These are phyloP conservation scores for Taxidea taxus DNA, from an alignment of 2,113 vertebrate species.

Conservation along the genomic window DNA sequence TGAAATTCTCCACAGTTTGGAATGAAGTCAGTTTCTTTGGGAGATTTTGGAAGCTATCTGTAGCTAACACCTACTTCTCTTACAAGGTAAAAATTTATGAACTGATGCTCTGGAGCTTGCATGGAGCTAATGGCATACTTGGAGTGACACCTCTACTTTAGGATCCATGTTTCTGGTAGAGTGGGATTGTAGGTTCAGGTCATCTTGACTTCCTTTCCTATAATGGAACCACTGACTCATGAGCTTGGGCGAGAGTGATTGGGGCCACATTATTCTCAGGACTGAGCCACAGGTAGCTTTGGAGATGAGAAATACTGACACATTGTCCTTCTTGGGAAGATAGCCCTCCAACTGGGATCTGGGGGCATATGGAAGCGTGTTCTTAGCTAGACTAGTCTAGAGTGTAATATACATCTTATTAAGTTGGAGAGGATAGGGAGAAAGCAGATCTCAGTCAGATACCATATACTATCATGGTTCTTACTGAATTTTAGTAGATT, in stretches of 20 bases:
- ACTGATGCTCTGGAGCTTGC: not conserved
- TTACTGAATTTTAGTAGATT: not conserved
- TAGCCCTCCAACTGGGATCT: not conserved
- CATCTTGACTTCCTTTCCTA: not conserved
- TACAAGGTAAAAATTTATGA: not conserved
- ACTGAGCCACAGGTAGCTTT: not conserved
- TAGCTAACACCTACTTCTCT: not conserved
- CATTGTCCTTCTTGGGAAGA: not conserved
- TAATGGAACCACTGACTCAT: not conserved
- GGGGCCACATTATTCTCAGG: not conserved
- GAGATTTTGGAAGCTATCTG: not conserved
- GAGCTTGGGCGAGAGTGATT: not conserved
- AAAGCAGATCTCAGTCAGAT: not conserved
- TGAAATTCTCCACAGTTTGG: not conserved
- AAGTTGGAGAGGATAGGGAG: not conserved
- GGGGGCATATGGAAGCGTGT: rapidly evolving
- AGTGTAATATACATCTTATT: not conserved
- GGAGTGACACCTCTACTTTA: not conserved
- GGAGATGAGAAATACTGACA: not conserved
- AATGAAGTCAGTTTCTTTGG: not conserved
- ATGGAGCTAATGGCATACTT: not conserved
- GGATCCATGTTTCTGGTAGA: not conserved
- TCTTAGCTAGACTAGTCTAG: not conserved
- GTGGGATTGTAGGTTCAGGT: not conserved
- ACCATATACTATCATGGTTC: not conserved